phyloP scores from a whole-genome alignment of 1,140 invertebrate genomes.

The Diabrotica undecimpunctata region DNA sequence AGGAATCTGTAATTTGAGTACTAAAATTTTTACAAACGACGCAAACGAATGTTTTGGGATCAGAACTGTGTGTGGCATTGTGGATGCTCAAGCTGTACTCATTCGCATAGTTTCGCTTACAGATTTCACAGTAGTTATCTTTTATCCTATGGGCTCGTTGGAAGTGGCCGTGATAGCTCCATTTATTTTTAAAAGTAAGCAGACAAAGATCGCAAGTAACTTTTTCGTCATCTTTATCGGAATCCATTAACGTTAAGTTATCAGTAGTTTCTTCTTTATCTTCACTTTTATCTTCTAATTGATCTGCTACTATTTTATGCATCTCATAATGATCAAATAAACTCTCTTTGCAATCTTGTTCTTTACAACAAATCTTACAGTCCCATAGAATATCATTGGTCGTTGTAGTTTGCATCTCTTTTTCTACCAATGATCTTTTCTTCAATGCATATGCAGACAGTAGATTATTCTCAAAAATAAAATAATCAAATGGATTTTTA shows the following conservation, averaged over 20 bases:
- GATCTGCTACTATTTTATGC: background rate
- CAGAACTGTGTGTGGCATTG: background rate
- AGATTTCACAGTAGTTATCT: background rate
- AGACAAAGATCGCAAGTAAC: conserved; percentile 48
- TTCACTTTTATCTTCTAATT: conserved; percentile 28
- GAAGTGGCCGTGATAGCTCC: conserved; percentile 27
- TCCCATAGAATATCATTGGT: background rate
- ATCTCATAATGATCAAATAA: background rate
- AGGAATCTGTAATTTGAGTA: background rate
- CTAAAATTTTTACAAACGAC: background rate
- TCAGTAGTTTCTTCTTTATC: conserved; percentile 31
- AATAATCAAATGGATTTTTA: background rate
- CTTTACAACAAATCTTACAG: background rate
- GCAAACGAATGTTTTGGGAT: background rate
- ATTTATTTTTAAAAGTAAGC: conserved; percentile 39
- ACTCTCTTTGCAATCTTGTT: background rate
- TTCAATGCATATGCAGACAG: too few relatives aligned
- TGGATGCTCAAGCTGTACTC: background rate
- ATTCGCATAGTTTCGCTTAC: background rate
- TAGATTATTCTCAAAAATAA: too few relatives aligned
- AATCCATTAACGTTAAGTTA: too few relatives aligned
- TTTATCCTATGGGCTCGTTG: conserved; percentile 22
- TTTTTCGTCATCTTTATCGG: too few relatives aligned
- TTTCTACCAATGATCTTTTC: too few relatives aligned
- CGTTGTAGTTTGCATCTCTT: too few relatives aligned